Evolutionary conservation across 2,888 invertebrate genomes (phyloP), one percentile per base, ranked within the genome.

Genomic region (Gymnosoma rotundatum): DNA sequence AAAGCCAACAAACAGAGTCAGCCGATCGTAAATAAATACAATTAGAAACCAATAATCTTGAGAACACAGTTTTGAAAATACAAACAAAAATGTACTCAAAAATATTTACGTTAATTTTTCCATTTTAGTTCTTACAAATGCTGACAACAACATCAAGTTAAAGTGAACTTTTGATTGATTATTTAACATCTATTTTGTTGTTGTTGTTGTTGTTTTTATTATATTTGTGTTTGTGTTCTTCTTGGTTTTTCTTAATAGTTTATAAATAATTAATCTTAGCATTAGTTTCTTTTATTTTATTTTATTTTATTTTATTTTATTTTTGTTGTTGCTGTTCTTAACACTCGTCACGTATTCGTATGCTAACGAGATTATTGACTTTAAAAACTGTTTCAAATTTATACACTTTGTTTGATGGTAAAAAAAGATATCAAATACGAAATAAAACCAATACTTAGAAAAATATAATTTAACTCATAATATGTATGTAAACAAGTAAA

Each of bases 361-460:
- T 63, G 52, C n/a, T 74, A 56, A 72, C 2, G 45, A 78, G 64
- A 64, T 72, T 72, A 72, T 58, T 58, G 72, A 58, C 56, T 56
- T 58, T n/a, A 25, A 20, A 48, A 72, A 72, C 36, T 78, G 63
- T 50, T 50, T 25, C 56, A 38, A 78, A 69, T 67, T 67, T 12
- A 48, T n/a, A 48, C 1, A 60, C 70, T 79, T 83, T 83, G 79
- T 83, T 79, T 67, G 79, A 79, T 79, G 72, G 72, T 48, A 45
- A 66, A 14, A n/a, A 20, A 54, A 75, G 78, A 70, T 83, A 72
- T 83, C n/a, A 63, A 66, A 21, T 60, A 21, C 36, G n/a, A 48
- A 16, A 48, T 66, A 58, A 58, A 67, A 52, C 21, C 48, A 48
- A 42, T 1, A 42, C 12, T 42, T 42, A 12, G 25, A 25, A 12